Evolutionary conservation across 2,888 invertebrate species (phyloP), one percentile per base, ranked within the genome.

Genomic region (Laothoe populi): DNA sequence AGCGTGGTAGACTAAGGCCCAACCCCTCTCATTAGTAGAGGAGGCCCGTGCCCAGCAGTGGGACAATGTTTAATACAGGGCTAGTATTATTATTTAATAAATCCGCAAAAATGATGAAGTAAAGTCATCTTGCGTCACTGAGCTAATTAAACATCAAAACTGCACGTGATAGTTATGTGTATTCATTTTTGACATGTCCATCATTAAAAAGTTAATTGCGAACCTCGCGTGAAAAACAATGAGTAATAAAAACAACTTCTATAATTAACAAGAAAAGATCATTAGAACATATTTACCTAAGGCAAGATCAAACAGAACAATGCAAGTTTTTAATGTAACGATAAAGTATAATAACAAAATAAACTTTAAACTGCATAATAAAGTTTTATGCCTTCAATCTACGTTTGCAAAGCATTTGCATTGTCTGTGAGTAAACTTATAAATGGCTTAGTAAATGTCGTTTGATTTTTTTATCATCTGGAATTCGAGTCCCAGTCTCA

Each of bases 221-320:
- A 11, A 21, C 16, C 8, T 10, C n/a, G 13, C 13, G 31, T 8
- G 19, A 4, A 53, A 11, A 53, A 53, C 53, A 53, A 53, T 35
- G 53, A 53, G 35, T 19, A 31, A 53, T 10, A 7, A 49, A 26
- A n/a, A 46, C 49, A 46, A 10, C 10, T 31, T 19, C 53, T n/a
- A 26, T 16, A 53, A 35, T 53, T 35, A 53, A 53, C 53, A 19
- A 26, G 24, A 24, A n/a, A n/a, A n/a, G n/a, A n/a, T n/a, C n/a
- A n/a, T n/a, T n/a, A n/a, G n/a, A n/a, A n/a, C n/a, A n/a, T 48
- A 44, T 44, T 44, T 16, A 23, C 11, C 1, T 13, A 46, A 21
- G n/a, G 16, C 19, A 19, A 53, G 16, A 19, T 53, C 53, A 53
- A 53, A 53, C 53, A 53, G 19, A 49, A 49, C 49, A 49, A 49